Evolutionary conservation across 2,113 vertebrate genomes (phyloP).

Genomic region (Leptodactylus fuscus): DNA sequence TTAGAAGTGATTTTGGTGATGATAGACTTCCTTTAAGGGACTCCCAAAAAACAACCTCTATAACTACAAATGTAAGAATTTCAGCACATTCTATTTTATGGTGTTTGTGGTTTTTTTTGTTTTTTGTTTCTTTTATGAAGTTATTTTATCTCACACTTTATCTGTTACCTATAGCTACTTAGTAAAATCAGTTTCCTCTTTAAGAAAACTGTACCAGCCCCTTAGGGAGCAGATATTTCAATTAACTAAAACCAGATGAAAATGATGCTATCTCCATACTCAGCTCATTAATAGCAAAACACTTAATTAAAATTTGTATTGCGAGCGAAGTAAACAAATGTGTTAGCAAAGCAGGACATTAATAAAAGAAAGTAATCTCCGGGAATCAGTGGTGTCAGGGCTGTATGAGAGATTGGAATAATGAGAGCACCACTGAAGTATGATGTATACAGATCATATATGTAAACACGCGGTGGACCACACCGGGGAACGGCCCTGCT

Average conservation of each 20-base stretch:
- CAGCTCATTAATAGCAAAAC: constrained; percentile 73
- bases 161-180: background rate
- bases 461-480: background rate
- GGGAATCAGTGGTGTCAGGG: constrained; percentile 79
- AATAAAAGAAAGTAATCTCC: constrained; percentile 32
- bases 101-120: no score
- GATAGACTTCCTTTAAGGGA: no score
- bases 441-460: background rate
- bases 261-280: constrained; percentile 80
- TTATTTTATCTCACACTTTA: background rate
- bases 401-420: constrained; percentile 74
- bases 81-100: no score
- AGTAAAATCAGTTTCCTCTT: background rate
- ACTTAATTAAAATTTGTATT: constrained; percentile 82
- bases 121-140: no score
- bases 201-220: background rate
- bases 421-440: constrained; percentile 67
- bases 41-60: no score
- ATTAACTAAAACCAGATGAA: constrained; percentile 77
- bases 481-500: background rate
- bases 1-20: no score
- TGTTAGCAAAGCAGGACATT: constrained; percentile 63
- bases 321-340: constrained; percentile 72
- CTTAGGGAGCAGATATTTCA: constrained; percentile 71
- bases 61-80: no score